phyloP scores from a whole-genome alignment of 2,888 invertebrate species.

The Sympetrum striolatum region DNA sequence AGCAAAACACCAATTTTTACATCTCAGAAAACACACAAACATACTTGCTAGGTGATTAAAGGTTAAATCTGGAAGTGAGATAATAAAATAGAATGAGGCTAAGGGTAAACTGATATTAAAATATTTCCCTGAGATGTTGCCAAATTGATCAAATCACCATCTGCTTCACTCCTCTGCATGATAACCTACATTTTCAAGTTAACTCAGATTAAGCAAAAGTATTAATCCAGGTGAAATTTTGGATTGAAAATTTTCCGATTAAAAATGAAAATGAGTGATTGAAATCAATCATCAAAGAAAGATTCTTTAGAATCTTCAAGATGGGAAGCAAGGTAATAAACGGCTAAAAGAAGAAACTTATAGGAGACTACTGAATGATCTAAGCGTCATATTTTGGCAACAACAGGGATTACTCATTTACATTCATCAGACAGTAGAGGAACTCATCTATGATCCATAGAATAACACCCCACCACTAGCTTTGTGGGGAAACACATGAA shows the following conservation, averaged over 20 bases:
- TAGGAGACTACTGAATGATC: too few relatives aligned
- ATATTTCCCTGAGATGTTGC: neutral
- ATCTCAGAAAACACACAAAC: neutral
- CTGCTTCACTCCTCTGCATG: neutral
- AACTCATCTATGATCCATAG: neutral
- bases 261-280: too few relatives aligned
- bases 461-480: slow-evolving; percentile 14
- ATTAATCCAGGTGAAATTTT: neutral
- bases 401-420: slow-evolving; percentile 5
- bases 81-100: neutral
- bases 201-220: neutral
- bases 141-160: neutral
- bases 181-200: neutral
- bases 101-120: neutral
- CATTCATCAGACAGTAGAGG: slow-evolving; percentile 44
- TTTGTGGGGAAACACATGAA: slow-evolving; percentile 13
- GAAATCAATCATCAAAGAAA: too few relatives aligned
- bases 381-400: neutral
- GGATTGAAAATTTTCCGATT: too few relatives aligned
- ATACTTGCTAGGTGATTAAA: neutral
- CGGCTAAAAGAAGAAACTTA: too few relatives aligned
- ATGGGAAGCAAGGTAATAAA: too few relatives aligned
- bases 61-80: neutral
- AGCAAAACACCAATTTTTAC: neutral
- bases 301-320: too few relatives aligned